Evolutionary conservation across 2,113 vertebrate species (phyloP).

Genomic region (cat (Felis catus)): DNA sequence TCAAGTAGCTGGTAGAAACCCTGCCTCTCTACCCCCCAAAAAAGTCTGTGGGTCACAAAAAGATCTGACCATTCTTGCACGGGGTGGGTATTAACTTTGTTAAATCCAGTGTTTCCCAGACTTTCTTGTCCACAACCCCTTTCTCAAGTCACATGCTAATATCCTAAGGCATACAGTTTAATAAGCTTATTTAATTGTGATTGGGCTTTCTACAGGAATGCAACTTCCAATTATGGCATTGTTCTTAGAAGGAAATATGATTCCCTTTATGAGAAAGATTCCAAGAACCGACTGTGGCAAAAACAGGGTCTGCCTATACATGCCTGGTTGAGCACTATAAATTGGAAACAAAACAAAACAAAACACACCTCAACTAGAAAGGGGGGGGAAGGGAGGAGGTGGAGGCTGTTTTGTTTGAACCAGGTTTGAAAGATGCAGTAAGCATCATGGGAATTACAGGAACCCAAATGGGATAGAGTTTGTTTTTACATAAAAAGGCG

Average conservation of each 20-base stretch:
- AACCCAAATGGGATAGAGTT: not conserved
- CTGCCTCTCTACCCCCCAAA: too few relatives aligned
- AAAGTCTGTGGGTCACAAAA: not conserved
- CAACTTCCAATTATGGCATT: not conserved
- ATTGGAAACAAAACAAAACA: not conserved
- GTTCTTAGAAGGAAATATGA: slow-evolving; percentile 29
- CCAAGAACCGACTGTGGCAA: not conserved
- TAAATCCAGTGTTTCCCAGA: not conserved
- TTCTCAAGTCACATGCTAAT: not conserved
- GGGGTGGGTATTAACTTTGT: not conserved
- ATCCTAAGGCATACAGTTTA: not conserved
- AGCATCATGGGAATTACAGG: not conserved
- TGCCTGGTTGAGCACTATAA: not conserved
- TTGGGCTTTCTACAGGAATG: not conserved
- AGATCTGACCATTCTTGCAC: not conserved
- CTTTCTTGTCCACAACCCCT: not conserved
- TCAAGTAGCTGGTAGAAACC: not conserved
- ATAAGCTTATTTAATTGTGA: not conserved
- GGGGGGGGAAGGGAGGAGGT: not conserved
- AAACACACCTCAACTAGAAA: not conserved
- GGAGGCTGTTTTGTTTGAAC: not conserved
- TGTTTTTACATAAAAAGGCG: not conserved
- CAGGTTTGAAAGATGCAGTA: not conserved
- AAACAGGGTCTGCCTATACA: slow-evolving; percentile 16
- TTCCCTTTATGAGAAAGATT: not conserved